A percentile compares a stretch with the other conserved stretches of the same genome.
These are phyloP conservation scores for Catharus minimus DNA, from an alignment of 2,113 vertebrate genomes.

Conservation along the genomic window DNA sequence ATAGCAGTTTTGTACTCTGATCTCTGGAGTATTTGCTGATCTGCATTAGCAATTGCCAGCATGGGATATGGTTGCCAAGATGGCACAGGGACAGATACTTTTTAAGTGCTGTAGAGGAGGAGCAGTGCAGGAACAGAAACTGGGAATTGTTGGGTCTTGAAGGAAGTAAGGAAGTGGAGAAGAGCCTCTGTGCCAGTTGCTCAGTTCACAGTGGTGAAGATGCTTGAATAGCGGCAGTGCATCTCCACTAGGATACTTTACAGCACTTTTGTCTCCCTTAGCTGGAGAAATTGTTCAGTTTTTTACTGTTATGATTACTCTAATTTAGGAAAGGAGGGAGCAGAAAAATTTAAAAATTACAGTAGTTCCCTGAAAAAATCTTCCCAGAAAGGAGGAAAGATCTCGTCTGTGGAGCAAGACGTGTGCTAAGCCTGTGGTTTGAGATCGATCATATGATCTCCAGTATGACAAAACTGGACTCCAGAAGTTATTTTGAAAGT, in stretches of 20 bases:
- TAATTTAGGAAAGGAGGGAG: not conserved
- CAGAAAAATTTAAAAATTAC: not conserved
- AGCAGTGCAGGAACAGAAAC: not conserved
- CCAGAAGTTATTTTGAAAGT: not conserved
- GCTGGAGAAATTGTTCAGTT: not conserved
- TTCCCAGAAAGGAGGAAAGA: not conserved
- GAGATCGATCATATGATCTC: not conserved
- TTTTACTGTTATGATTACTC: not conserved
- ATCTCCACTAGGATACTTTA: not conserved
- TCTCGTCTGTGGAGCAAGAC: not conserved
- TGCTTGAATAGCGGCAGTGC: not conserved
- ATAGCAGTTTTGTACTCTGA: not conserved
- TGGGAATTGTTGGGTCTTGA: not conserved
- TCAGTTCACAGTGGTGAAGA: not conserved
- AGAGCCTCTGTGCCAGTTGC: not conserved
- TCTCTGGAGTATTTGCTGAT: slow-evolving; percentile 17
- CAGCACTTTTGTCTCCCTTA: not conserved
- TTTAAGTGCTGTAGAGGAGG: not conserved
- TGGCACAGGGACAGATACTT: not conserved
- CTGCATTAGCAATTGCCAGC: not conserved
- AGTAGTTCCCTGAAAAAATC: not conserved
- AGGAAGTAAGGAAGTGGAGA: not conserved
- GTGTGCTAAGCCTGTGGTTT: not conserved
- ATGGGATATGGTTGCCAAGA: not conserved
- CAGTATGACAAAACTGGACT: not conserved